Base-by-base conservation (phyloP, 2,888 invertebrate genomes). In the Buathra laborator region DNA sequence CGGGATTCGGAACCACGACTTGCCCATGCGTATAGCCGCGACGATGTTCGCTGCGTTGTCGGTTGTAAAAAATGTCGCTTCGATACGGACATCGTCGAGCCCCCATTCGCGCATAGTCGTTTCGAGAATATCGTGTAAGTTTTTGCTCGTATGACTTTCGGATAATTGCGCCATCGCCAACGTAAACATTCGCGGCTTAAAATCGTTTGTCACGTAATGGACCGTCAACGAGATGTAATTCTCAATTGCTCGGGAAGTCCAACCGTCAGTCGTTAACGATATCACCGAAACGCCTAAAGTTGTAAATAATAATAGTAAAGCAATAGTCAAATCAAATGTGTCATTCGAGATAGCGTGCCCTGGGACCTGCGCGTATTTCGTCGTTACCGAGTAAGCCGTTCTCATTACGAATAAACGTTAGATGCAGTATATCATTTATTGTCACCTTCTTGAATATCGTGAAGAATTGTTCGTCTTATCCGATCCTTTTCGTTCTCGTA, bases 41-140 rank as follows among this genome's bases (percentile, higher is more conserved):
- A 67, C 67, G 67, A 81, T 81, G 53, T 81, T 81, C 14, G 74
- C 66, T 4, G 81, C 81, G 44, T 81, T 81, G 51, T 81, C 81
- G 3, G 67, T 81, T 14, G 53, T 53, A 44, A 81, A 81, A n/a
- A 66, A 72, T 12, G 32, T 71, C 37, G 44, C 44, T 43, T 46
- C 44, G 24, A 64, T 72, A 9, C 48, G 44, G 7, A 32, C 56
- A 14, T 3, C 32, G 10, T 70, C 37, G 37, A 81, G 74, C 14
- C 67, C 81, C 74, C 74, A 74, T 16, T 67, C 81, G 5, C 16
- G 32, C 32, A 53, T 53, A 14, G 29, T 51, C 32, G 68, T 32
- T 68, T 32, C 14, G 29, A 68, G n/a, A 7, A 68, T 32, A 3
- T 24, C 48, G 5, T 51, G n/a, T 51, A 68, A 56, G 3, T 56